Evolutionary conservation across 2,888 invertebrate species (phyloP).

Genomic region (Sicus ferrugineus): DNA sequence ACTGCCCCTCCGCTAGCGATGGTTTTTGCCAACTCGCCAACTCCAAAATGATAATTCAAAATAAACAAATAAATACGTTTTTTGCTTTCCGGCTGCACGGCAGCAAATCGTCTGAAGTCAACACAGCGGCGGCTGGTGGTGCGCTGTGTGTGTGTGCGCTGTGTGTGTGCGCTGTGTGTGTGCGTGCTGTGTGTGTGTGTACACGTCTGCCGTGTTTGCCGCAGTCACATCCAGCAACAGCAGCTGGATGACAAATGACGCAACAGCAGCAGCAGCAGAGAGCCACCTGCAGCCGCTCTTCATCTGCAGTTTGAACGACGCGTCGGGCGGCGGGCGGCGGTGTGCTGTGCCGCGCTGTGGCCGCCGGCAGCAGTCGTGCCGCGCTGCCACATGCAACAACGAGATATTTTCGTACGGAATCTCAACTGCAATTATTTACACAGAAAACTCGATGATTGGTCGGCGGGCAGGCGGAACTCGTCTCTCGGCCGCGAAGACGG

Average conservation of each 20-base stretch:
- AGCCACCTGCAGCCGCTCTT: slow-evolving; percentile 18
- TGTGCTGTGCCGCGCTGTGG: background rate
- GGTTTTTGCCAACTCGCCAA: background rate
- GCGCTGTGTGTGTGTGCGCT: too few species aligned
- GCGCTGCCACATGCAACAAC: background rate
- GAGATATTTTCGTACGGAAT: slow-evolving; percentile 24
- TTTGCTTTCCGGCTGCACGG: too few species aligned
- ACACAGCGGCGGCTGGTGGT: too few species aligned
- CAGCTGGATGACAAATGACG: slow-evolving; percentile 29
- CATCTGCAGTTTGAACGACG: background rate
- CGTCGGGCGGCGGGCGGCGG: too few species aligned
- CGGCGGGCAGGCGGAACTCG: slow-evolving; percentile 14
- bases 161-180: too few species aligned
- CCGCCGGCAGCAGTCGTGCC: background rate
- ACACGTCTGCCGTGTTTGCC: too few species aligned
- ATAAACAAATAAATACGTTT: background rate
- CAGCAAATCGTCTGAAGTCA: background rate
- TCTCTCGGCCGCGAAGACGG: background rate
- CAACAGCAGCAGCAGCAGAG: slow-evolving; percentile 25
- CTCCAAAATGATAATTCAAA: background rate
- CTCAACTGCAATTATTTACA: slow-evolving; percentile 30
- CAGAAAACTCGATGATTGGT: slow-evolving; percentile 34
- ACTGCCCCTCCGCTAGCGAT: background rate
- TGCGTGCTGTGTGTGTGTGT: too few species aligned
- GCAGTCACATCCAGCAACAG: background rate